These are phyloP conservation scores for Anguilla pacifica DNA, from an alignment of 2,797 vertebrate genomes.

Conservation along the genomic window DNA sequence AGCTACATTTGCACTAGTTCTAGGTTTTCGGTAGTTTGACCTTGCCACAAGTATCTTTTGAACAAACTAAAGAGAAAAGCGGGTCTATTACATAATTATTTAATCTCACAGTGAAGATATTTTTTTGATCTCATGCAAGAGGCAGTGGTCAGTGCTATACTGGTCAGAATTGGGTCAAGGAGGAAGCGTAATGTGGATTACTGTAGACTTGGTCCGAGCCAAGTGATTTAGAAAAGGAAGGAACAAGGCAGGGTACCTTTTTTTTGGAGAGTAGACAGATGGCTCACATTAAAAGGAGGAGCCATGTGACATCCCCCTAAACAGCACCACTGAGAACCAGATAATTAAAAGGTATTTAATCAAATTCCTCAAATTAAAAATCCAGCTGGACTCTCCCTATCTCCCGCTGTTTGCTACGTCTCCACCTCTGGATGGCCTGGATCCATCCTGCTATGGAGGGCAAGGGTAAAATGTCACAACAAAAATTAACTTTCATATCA, in stretches of 20 bases:
- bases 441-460: constrained; percentile 13
- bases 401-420: constrained; percentile 35
- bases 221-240: not conserved
- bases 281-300: constrained; percentile 58
- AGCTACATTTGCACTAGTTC: not conserved
- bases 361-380: constrained; percentile 58
- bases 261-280: constrained; percentile 56
- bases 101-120: not conserved
- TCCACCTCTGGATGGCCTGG: constrained; percentile 38
- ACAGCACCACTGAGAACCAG: constrained; percentile 52
- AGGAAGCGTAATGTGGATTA: not conserved
- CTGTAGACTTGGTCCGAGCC: not conserved
- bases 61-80: not conserved
- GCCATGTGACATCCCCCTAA: constrained; percentile 54
- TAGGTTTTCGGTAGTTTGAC: not conserved
- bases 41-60: not conserved
- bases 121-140: not conserved
- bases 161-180: not conserved
- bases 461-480: constrained; percentile 22
- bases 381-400: constrained; percentile 51
- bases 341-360: constrained; percentile 64
- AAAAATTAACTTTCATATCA: not conserved
- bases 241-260: constrained; percentile 1
- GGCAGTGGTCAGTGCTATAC: not conserved
- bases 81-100: not conserved